These are phyloP conservation scores for Bombyx mori DNA, from an alignment of 1,140 invertebrate genomes.

Conservation along the genomic window DNA sequence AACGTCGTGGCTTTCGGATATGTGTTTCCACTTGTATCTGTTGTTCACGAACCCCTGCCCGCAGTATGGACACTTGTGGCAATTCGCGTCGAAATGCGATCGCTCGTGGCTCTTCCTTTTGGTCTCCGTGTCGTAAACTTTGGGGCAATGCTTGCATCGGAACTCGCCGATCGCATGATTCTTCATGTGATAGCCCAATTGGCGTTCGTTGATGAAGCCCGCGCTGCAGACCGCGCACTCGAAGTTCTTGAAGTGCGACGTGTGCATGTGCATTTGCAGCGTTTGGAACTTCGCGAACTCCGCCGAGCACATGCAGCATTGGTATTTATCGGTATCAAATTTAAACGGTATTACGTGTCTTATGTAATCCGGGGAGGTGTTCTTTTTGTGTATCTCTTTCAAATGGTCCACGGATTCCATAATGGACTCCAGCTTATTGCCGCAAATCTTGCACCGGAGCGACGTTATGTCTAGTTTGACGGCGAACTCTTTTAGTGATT, in stretches of 20 bases:
- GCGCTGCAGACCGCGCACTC: slow-evolving; percentile 37
- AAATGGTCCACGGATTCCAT: slow-evolving; percentile 29
- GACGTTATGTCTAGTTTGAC: slow-evolving; percentile 14
- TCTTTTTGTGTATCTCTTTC: slow-evolving; percentile 27
- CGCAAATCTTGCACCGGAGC: slow-evolving; percentile 16
- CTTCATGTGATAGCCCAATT: slow-evolving; percentile 26
- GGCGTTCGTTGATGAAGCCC: slow-evolving; percentile 30
- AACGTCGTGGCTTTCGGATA: slow-evolving; percentile 32
- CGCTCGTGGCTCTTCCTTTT: slow-evolving; percentile 34
- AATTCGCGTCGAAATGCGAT: slow-evolving; percentile 10
- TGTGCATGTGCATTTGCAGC: slow-evolving; percentile 38
- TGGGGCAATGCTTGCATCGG: slow-evolving; percentile 29
- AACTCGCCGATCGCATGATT: slow-evolving; percentile 32
- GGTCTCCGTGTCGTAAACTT: slow-evolving; percentile 26
- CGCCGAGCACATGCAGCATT: slow-evolving; percentile 35
- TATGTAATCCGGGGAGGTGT: slow-evolving; percentile 28
- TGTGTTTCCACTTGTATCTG: slow-evolving; percentile 33
- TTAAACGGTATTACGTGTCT: slow-evolving; percentile 42
- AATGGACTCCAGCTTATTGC: slow-evolving; percentile 9
- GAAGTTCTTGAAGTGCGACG: slow-evolving; percentile 38
- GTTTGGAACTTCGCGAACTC: slow-evolving; percentile 36
- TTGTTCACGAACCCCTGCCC: slow-evolving; percentile 32
- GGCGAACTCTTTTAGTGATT: slow-evolving; percentile 4
- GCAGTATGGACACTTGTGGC: slow-evolving; percentile 44
- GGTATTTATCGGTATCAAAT: slow-evolving; percentile 24